phyloP scores from a whole-genome alignment of 2,797 vertebrate species.

The Luscinia megarhynchos region DNA sequence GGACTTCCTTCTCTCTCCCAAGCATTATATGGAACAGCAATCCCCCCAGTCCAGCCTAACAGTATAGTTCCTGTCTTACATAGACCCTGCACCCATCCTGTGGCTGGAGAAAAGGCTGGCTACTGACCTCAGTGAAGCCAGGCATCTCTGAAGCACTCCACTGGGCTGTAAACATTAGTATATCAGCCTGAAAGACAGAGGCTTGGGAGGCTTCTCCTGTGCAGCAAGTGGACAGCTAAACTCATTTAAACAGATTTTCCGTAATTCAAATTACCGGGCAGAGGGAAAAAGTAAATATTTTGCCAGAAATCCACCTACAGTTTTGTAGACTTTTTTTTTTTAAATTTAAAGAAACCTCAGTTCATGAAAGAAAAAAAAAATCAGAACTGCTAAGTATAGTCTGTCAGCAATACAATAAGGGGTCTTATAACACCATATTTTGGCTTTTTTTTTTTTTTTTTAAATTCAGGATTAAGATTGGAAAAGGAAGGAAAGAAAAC shows the following conservation, averaged over 20 bases:
- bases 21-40: background rate
- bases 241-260: background rate
- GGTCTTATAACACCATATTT: background rate
- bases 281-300: background rate
- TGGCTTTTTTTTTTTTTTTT: background rate
- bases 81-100: background rate
- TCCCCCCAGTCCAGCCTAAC: background rate
- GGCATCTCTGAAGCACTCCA: background rate
- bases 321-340: background rate
- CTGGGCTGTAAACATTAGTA: background rate
- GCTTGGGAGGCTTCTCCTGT: background rate
- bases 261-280: background rate
- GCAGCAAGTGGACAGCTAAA: background rate
- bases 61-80: background rate
- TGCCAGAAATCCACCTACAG: background rate
- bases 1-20: background rate
- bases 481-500: conserved; percentile 15
- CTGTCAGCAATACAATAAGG: background rate
- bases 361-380: background rate
- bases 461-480: background rate
- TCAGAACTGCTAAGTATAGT: background rate
- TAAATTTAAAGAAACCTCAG: background rate
- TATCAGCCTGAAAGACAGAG: background rate
- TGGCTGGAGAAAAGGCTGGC: background rate
- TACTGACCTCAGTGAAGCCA: fast-evolving